Conservation (phyloP, 1,140 invertebrate species). For the Bombus affinis region DNA sequence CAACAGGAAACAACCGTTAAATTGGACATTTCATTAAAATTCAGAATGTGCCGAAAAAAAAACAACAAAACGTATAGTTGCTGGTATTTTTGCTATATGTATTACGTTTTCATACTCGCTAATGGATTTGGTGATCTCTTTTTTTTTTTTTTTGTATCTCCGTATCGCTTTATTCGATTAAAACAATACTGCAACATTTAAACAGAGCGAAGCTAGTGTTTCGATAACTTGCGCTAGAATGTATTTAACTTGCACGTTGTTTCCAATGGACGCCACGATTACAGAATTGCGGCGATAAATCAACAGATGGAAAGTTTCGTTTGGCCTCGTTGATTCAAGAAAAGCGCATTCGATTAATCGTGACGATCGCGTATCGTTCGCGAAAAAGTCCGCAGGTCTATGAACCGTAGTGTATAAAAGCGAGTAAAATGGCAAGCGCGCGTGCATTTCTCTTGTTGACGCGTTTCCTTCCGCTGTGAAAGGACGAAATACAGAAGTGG, state of each 20-base stretch:
- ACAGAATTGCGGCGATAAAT: not conserved
- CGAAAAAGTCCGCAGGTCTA: not conserved
- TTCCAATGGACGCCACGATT: not conserved
- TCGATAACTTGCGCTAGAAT: not conserved
- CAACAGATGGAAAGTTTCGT: not conserved
- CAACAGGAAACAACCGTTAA: not conserved
- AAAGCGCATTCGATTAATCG: not conserved
- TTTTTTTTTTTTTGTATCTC: no score
- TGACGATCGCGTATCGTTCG: not conserved
- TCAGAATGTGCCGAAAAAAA: not conserved
- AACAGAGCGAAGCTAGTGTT: not conserved
- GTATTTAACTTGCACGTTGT: not conserved
- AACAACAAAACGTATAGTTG: not conserved
- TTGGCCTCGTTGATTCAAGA: not conserved
- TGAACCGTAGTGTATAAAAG: slow-evolving; percentile 5
- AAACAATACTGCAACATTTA: slow-evolving; percentile 9
- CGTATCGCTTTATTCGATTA: not conserved
- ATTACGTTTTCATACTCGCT: slow-evolving; percentile 1
- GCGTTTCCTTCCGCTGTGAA: slow-evolving; percentile 46
- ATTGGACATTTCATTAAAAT: not conserved
- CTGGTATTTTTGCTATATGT: not conserved
- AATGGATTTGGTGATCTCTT: slow-evolving; percentile 11
- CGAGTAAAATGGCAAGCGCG: slow-evolving; percentile 42
- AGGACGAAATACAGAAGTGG: slow-evolving; percentile 30
- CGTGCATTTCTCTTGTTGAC: slow-evolving; percentile 58